Conservation (phyloP, 1,140 invertebrate genomes). For the Drosophila melanogaster region DNA sequence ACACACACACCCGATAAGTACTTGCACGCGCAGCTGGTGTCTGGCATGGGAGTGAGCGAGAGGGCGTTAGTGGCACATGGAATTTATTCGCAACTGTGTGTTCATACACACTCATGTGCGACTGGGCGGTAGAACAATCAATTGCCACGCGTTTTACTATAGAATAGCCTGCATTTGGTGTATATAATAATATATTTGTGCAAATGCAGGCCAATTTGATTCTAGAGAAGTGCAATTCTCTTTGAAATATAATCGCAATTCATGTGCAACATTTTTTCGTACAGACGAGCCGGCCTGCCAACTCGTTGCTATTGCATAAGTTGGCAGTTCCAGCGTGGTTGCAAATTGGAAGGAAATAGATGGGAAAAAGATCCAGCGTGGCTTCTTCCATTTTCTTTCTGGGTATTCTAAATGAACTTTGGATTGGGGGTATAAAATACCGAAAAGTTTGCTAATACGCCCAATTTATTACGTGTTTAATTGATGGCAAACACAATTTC, state of each 20-base stretch:
- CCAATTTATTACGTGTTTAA: conserved; percentile 4
- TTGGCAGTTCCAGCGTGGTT: conserved; percentile 60
- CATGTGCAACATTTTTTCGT: conserved; percentile 2
- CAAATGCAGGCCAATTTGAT: conserved; percentile 24
- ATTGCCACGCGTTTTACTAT: conserved; percentile 54
- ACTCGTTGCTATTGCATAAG: conserved; percentile 49
- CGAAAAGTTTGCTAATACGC: background rate
- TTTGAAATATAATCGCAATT: background rate
- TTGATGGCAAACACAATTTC: background rate
- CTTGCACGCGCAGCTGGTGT: conserved; percentile 48
- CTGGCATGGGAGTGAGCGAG: conserved; percentile 44
- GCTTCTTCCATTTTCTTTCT: conserved; percentile 2
- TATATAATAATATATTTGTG: background rate
- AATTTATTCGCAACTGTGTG: conserved; percentile 42
- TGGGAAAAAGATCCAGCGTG: conserved; percentile 38
- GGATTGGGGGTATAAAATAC: too few species aligned
- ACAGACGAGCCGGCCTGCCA: conserved; percentile 21
- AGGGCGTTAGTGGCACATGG: conserved; percentile 63
- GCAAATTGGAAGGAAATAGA: conserved; percentile 14
- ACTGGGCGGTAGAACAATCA: conserved; percentile 36
- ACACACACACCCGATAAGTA: conserved; percentile 7
- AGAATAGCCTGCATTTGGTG: conserved; percentile 1
- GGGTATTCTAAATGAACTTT: background rate
- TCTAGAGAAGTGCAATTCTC: background rate
- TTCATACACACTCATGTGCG: too few species aligned